Conservation (phyloP, 2,113 vertebrate species). For the Toxostoma redivivum region DNA sequence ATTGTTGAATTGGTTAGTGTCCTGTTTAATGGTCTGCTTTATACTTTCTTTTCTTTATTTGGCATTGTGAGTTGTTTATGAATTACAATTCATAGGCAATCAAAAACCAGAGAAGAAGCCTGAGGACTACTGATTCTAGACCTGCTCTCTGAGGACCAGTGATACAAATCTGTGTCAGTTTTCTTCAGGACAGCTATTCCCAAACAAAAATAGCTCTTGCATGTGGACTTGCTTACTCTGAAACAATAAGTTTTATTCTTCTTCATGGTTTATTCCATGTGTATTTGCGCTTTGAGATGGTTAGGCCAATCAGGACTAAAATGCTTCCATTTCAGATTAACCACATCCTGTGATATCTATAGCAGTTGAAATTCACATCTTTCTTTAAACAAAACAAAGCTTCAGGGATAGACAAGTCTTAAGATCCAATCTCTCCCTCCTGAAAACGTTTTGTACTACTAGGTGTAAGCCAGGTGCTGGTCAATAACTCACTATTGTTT, state of each 20-base stretch:
- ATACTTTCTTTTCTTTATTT: background rate
- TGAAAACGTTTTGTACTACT: background rate
- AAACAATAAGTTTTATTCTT: background rate
- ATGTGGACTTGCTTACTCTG: background rate
- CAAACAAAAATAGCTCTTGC: background rate
- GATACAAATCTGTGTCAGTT: background rate
- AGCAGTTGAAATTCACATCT: background rate
- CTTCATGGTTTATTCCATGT: background rate
- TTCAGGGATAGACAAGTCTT: background rate
- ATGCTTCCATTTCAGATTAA: background rate
- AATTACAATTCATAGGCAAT: background rate
- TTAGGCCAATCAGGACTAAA: background rate
- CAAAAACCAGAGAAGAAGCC: background rate
- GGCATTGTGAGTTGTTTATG: background rate
- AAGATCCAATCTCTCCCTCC: background rate
- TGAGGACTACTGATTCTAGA: background rate
- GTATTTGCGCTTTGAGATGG: background rate
- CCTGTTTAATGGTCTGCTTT: background rate
- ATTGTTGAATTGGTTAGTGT: slow-evolving; percentile 62
- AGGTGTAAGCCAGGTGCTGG: background rate
- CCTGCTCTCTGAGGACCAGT: background rate
- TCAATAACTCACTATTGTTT: background rate
- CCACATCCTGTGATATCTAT: background rate
- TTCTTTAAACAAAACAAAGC: background rate
- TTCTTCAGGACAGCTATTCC: background rate